phyloP scores from a whole-genome alignment of 2,888 invertebrate genomes.

The Formica aserva region DNA sequence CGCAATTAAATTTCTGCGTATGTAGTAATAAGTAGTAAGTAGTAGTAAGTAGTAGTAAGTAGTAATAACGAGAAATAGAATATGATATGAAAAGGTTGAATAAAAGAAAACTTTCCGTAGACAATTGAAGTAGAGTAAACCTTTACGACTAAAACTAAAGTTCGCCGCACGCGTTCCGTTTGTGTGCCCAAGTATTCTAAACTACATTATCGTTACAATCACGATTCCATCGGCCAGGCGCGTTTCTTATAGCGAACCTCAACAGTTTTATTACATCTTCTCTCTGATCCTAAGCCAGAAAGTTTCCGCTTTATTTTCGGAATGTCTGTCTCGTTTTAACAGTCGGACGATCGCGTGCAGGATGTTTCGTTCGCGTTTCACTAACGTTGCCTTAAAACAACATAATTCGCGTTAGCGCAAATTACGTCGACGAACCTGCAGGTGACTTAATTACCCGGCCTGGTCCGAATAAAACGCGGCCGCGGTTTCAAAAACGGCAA shows the following conservation, averaged over 20 bases:
- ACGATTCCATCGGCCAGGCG: background rate
- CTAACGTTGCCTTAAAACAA: constrained; percentile 37
- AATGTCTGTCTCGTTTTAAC: constrained; percentile 41
- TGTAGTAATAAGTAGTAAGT: no score
- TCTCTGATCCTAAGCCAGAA: background rate
- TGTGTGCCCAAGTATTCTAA: background rate
- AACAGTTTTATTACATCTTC: constrained; percentile 1
- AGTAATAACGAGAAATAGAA: background rate
- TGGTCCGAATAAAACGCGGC: constrained; percentile 44
- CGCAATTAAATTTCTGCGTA: background rate
- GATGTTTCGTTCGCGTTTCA: constrained; percentile 45
- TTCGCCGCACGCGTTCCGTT: background rate
- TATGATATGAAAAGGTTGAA: background rate
- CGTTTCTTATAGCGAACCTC: constrained; percentile 3
- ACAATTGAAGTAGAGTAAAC: background rate
- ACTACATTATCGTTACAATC: constrained; percentile 27
- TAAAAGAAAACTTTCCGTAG: background rate
- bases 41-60: no score
- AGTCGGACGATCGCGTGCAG: constrained; percentile 32
- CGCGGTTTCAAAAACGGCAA: constrained; percentile 46
- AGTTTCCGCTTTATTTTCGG: constrained; percentile 31
- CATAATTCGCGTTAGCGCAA: constrained; percentile 52
- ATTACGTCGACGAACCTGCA: constrained; percentile 43
- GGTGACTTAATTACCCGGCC: constrained; percentile 42
- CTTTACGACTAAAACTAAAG: background rate